Base-by-base conservation (phyloP, 2,113 vertebrate genomes). In the Triplophysa dalaica region DNA sequence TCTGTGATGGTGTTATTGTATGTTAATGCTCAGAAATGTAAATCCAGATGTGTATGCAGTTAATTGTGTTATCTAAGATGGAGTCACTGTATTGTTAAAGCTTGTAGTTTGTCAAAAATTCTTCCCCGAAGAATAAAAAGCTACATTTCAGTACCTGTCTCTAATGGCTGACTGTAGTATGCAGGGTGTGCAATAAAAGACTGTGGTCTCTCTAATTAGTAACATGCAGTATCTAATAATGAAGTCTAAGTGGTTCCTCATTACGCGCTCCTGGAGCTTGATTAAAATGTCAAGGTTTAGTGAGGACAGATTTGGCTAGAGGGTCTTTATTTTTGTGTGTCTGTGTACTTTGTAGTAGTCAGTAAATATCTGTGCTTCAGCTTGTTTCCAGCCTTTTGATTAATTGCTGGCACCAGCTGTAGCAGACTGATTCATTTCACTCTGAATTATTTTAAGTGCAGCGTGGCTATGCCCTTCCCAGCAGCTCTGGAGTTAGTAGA, bases 201-300 rank as follows among this genome's bases (percentile, higher is more conserved):
- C 92, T 92, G 91, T 91, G 91, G 91, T 91, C 87, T 86, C 86
- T 87, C 84, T 87, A 91, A 89, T 87, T 90, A 91, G 89, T 89
- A 89, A 89, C 91, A 85, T 85, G 90, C 91, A 88, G 90, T 90
- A 84, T 88, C 87, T 81, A 90, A 92, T 93, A 91, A 87, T 88
- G 86, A 81, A 77, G 89, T 89, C 89, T 89, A 91, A 91, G 87
- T 85, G 85, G 83, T 81, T 87, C 89, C 89, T 93, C 89, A 92
- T 92, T 92, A 92, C 89, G 85, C 86, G 85, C 89, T 91, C 88
- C 87, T 89, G 89, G 87, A 87, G 89, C 88, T 89, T 92, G 92
- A 93, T 94, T 93, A 93, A 93, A 93, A 91, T 88, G 88, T 90
- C 85, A 56, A 87, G 87, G 89, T 93, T 93, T 90, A 75, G 81